Percentiles rank a stretch among this genome's conserved stretches.
These are phyloP conservation scores for Orius laevigatus DNA, from an alignment of 1,140 invertebrate species.

Conservation along the genomic window DNA sequence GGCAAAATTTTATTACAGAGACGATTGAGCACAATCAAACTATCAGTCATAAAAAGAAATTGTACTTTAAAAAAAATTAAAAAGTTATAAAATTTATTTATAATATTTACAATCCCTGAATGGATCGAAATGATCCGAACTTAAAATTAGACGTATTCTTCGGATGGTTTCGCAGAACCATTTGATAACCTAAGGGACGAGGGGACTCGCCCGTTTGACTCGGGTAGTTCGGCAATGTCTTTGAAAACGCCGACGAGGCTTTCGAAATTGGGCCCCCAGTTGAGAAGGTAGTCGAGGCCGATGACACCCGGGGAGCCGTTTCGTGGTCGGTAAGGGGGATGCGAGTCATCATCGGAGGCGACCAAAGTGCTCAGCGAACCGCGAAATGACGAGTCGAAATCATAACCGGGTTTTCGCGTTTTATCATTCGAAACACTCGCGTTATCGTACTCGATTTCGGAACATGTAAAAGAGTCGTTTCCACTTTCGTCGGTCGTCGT, in stretches of 20 bases:
- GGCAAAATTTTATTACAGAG: not conserved
- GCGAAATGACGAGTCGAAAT: constrained; percentile 84
- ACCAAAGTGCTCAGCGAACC: constrained; percentile 84
- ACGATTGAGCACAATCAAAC: constrained; percentile 9
- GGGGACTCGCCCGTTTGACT: constrained; percentile 26
- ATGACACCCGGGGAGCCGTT: constrained; percentile 57
- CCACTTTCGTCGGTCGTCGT: constrained; percentile 83
- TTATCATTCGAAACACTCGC: constrained; percentile 49
- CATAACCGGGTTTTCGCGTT: constrained; percentile 34
- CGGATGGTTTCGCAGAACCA: constrained; percentile 20
- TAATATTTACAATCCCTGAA: not conserved
- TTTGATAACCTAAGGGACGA: constrained; percentile 21
- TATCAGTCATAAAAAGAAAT: constrained; percentile 6
- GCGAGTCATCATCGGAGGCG: constrained; percentile 78
- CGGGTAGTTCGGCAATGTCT: constrained; percentile 86
- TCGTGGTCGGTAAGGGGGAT: constrained; percentile 50
- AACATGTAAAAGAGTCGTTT: constrained; percentile 95
- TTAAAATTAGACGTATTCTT: constrained; percentile 22
- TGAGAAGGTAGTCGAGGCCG: constrained; percentile 84
- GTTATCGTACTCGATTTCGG: constrained; percentile 93
- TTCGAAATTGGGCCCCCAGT: constrained; percentile 92
- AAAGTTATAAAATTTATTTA: not conserved
- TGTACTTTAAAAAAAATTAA: constrained; percentile 2
- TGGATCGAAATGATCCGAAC: constrained; percentile 2
- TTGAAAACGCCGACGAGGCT: constrained; percentile 88